These are phyloP conservation scores for Poeciliopsis turneri DNA, from an alignment of 2,797 vertebrate genomes.

Conservation along the genomic window DNA sequence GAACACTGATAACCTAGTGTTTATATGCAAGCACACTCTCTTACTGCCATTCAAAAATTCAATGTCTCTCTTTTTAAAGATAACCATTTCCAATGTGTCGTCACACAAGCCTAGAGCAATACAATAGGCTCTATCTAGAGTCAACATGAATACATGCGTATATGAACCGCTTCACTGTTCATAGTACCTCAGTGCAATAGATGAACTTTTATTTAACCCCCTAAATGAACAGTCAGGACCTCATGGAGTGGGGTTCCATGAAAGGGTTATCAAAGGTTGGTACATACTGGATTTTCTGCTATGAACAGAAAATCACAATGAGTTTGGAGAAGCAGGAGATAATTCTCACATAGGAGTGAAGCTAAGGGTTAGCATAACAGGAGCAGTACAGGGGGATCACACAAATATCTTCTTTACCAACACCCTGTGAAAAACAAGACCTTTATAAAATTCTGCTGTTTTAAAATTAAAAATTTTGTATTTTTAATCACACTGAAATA, in stretches of 20 bases:
- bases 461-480: too few species aligned
- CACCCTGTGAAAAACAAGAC: neutral
- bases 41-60: constrained; percentile 34
- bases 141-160: constrained; percentile 25
- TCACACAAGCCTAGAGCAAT: constrained; percentile 35
- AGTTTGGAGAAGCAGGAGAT: neutral
- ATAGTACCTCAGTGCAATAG: constrained; percentile 20
- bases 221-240: neutral
- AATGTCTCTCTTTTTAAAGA: constrained; percentile 33
- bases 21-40: constrained; percentile 21
- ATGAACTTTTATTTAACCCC: neutral
- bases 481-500: neutral
- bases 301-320: neutral
- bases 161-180: constrained; percentile 3
- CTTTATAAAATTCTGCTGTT: neutral
- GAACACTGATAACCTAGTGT: constrained; percentile 45
- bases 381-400: neutral
- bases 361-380: neutral
- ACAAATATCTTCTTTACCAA: neutral
- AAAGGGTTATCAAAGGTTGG: neutral
- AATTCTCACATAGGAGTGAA: neutral
- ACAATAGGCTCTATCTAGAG: constrained; percentile 50
- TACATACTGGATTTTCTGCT: neutral
- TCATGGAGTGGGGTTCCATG: neutral
- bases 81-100: constrained; percentile 44